Conservation (phyloP, 2,113 vertebrate genomes). For the Macrotus californicus region DNA sequence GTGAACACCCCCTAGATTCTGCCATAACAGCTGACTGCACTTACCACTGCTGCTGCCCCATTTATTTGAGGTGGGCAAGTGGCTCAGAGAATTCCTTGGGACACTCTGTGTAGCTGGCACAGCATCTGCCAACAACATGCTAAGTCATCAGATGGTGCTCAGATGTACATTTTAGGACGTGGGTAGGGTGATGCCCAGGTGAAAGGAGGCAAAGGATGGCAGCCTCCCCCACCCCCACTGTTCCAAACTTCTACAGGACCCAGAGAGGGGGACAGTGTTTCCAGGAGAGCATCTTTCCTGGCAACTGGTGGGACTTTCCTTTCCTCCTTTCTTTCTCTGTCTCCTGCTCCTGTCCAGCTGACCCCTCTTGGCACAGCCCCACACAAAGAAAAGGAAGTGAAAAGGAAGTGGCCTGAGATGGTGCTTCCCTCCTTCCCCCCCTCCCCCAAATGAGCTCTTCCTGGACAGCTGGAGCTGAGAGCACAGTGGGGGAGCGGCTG, state of each 20-base stretch:
- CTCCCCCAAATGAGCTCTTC: background rate
- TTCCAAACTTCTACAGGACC: background rate
- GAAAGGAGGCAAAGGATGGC: background rate
- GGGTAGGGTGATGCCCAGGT: background rate
- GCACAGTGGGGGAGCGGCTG: accelerated
- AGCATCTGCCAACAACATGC: background rate
- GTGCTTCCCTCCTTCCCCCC: background rate
- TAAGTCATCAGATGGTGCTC: background rate
- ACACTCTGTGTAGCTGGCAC: background rate
- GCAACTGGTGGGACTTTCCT: background rate
- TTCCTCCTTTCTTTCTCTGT: background rate
- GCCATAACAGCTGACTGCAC: background rate
- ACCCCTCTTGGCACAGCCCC: background rate
- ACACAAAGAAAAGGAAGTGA: slow-evolving; percentile 38
- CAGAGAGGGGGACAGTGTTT: background rate
- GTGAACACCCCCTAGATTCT: background rate
- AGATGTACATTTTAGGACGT: background rate
- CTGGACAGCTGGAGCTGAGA: background rate
- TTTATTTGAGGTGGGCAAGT: background rate
- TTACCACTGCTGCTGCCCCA: background rate
- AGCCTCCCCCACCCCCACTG: accelerated
- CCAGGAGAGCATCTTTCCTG: background rate
- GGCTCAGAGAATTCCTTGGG: background rate
- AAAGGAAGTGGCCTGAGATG: background rate
- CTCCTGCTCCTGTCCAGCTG: background rate